Conservation (phyloP, 1,140 invertebrate genomes). For the Atta texana region DNA sequence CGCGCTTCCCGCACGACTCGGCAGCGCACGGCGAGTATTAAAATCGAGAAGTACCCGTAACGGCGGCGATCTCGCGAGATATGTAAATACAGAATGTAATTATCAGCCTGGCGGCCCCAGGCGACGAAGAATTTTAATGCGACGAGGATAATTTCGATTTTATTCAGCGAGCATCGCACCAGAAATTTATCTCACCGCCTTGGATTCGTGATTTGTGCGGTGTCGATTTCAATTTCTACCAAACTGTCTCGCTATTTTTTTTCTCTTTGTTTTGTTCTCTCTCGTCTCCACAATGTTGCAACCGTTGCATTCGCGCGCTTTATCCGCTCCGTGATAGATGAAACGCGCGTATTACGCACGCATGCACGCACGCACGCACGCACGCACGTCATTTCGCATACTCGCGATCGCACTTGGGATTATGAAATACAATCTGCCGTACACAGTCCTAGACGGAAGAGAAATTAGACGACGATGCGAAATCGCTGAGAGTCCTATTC, state of each 20-base stretch:
- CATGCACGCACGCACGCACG: neutral
- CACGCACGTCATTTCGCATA: conserved; percentile 50
- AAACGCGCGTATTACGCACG: conserved; percentile 6
- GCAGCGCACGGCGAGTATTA: conserved; percentile 34
- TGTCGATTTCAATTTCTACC: conserved; percentile 58
- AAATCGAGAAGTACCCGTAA: conserved; percentile 50
- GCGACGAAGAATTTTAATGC: conserved; percentile 58
- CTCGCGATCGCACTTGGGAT: conserved; percentile 40
- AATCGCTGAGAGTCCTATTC: conserved; percentile 45
- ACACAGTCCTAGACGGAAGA: conserved; percentile 61
- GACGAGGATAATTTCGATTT: conserved; percentile 51
- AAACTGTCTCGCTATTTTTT: neutral
- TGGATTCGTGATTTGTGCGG: conserved; percentile 11
- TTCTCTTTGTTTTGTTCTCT: neutral
- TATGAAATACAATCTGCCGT: conserved; percentile 42
- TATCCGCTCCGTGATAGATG: conserved; percentile 26
- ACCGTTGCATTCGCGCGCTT: conserved; percentile 8
- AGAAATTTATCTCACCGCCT: conserved; percentile 62
- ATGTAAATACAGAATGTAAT: conserved; percentile 61
- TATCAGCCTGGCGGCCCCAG: conserved; percentile 52
- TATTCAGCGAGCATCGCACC: conserved; percentile 37
- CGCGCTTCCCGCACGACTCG: conserved; percentile 25
- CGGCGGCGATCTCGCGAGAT: conserved; percentile 53
- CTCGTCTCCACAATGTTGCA: neutral
- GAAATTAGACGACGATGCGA: conserved; percentile 65